phyloP scores from a whole-genome alignment of 1,140 invertebrate genomes.

The Euura lappo region DNA sequence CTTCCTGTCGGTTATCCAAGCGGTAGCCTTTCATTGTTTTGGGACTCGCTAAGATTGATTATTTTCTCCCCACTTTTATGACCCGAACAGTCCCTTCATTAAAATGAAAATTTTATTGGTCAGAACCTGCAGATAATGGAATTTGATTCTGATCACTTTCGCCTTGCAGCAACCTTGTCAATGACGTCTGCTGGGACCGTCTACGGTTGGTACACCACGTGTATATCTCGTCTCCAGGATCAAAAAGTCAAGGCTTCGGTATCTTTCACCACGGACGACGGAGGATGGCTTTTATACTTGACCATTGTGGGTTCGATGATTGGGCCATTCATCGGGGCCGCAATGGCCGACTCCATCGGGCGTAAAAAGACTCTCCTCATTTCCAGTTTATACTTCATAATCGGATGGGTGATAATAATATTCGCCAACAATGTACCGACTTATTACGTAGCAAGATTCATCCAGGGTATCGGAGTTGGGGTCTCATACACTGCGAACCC shows the following conservation, averaged over 20 bases:
- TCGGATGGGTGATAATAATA: conserved; percentile 73
- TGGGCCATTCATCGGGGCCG: conserved; percentile 58
- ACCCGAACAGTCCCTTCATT: no score
- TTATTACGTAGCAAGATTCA: conserved; percentile 64
- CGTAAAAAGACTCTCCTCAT: conserved; percentile 71
- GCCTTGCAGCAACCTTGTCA: conserved; percentile 50
- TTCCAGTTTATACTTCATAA: conserved; percentile 68
- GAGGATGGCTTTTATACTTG: conserved; percentile 53
- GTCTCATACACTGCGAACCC: conserved; percentile 75
- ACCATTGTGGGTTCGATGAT: conserved; percentile 58
- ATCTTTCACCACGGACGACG: conserved; percentile 43
- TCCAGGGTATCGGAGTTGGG: conserved; percentile 73
- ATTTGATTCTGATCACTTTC: not conserved
- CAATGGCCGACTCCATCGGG: conserved; percentile 65
- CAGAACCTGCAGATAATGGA: no score
- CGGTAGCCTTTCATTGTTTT: no score
- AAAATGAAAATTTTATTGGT: no score
- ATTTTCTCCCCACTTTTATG: no score
- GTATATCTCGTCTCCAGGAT: conserved; percentile 35
- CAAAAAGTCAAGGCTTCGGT: conserved; percentile 37
- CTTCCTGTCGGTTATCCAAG: no score
- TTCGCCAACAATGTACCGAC: conserved; percentile 58
- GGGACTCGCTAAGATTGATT: no score
- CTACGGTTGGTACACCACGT: conserved; percentile 56
- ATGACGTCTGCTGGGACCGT: conserved; percentile 58